Evolutionary conservation across 2,797 vertebrate species (phyloP), one percentile per base, ranked within the genome.

Genomic region (Staurois parvus): DNA sequence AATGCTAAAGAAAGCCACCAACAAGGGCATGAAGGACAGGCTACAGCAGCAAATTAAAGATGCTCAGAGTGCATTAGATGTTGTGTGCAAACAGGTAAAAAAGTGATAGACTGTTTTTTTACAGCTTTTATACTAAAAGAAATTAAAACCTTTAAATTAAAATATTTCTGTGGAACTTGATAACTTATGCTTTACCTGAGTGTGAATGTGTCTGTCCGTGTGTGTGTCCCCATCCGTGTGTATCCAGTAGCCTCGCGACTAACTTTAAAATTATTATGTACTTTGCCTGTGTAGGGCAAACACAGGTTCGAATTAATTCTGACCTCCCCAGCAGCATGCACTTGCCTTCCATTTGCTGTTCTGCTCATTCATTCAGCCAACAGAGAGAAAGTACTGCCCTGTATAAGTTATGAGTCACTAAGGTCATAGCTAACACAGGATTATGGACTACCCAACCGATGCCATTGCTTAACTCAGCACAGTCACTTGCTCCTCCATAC

Each of bases 21-120:
- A 94, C 0, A 95, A 96, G 66, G 96, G 93, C 77, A 96, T 95
- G 2, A 96, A 92, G 37, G 95, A 97, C 91, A 94, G 98, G 91
- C 92, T 99, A 87, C 95, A 96, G 89, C 95, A 97, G 90, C 97
- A 98, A 91, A 95, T 98, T 74, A 83, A 40, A 19, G 92, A 95
- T 26, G 97, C 97, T 40, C 95, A 96, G 91, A 93, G 88, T 0
- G 90, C 95, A 0, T 91, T 99, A 91, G 94, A 96, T 24, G 88
- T 89, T 1, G 94, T 97, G 79, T 92, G 95, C 0, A 90, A 93
- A n/a, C 88, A 91, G 32, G 93, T n/a, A n/a, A n/a, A 91, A n/a
- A 90, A 93, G 30, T 96, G 85, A 93, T 52, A 40, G 19, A 77
- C 74, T 68, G 72, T 84, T 79, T 59, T 74, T 87, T 67, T 42